phyloP scores from a whole-genome alignment of 2,888 invertebrate genomes.

The Caenorhabditis wallacei region DNA sequence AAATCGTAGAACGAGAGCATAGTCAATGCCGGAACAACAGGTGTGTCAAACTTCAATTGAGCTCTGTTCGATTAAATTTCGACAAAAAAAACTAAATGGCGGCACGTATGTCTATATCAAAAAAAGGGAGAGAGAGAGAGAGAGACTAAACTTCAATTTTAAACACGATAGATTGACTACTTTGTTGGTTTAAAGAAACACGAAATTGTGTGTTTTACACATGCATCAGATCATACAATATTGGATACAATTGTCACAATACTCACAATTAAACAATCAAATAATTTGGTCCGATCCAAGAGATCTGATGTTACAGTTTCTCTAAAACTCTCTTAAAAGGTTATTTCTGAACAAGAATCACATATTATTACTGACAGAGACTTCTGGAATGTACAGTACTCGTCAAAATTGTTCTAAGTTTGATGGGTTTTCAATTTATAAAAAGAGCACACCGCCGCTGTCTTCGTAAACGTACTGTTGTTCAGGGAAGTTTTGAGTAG shows the following conservation, averaged over 20 bases:
- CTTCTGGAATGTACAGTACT: no score
- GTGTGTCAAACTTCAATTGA: slow-evolving; percentile 25
- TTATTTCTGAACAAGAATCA: no score
- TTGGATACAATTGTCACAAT: slow-evolving; percentile 10
- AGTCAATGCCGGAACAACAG: slow-evolving; percentile 35
- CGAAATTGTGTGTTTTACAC: slow-evolving; percentile 9
- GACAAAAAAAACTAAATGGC: slow-evolving; percentile 28
- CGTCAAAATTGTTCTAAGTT: no score
- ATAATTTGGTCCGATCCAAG: no score
- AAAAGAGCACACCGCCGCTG: no score
- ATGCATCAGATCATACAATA: slow-evolving; percentile 14
- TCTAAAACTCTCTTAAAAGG: no score
- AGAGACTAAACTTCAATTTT: slow-evolving; percentile 28
- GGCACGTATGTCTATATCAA: slow-evolving; percentile 28
- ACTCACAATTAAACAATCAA: background rate
- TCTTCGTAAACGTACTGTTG: no score
- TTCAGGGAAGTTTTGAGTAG: no score
- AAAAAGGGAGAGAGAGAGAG: no score
- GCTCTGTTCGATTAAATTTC: slow-evolving; percentile 32
- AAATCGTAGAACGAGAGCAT: slow-evolving; percentile 44
- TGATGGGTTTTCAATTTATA: no score
- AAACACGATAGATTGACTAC: slow-evolving; percentile 8
- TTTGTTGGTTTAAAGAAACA: slow-evolving; percentile 35
- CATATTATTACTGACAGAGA: no score
- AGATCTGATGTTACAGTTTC: no score